Base-by-base conservation (phyloP, 2,797 vertebrate genomes). In the Pampus argenteus region DNA sequence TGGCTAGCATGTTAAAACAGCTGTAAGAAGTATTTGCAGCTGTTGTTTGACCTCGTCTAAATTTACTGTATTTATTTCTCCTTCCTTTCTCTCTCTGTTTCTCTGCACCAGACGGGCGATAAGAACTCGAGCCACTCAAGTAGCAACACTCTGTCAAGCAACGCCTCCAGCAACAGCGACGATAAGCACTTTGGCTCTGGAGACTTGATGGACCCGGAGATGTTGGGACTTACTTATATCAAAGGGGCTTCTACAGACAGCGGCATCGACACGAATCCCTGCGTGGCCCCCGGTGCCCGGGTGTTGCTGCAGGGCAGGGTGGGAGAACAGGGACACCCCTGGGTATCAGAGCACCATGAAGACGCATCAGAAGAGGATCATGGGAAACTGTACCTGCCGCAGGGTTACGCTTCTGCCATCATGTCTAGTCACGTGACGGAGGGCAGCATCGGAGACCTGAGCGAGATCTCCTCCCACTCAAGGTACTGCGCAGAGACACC, bases 231-330 rank as follows among this genome's bases (percentile, higher is more conserved):
- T 74, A 97, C 97, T 0, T 98, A 97, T 70, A 96, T 97, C 85
- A 99, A 98, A 90, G 98, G 97, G 0, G 97, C 97, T 0, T 99
- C 98, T 22, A 98, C 98, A 0, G 98, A 99, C 93, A 98, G 97
- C 13, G 98, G 97, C 69, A 99, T 98, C 2, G 97, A 99, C 80
- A 98, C 98, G 0, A 95, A 96, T 42, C 97, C 96, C 2, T 98
- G 98, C 80, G 84, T 96, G 90, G 63, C 95, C 0, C 86, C 95
- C 0, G 90, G 90, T 51, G 85, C 88, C 52, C 84, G 93, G 55
- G 79, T 90, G 42, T 29, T 92, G 72, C 81, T 92, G 60, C 93
- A 92, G 52, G 76, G 54, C 91, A 91, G 84, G 88, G 91, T 55
- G 84, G 86, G 1, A 31, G 95, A 96, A 77, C 94, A 90, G 73